Percentiles rank a stretch among this genome's conserved stretches.
These are phyloP conservation scores for Caenorhabditis sp. DNA, from an alignment of 2,888 invertebrate genomes.

Conservation along the genomic window DNA sequence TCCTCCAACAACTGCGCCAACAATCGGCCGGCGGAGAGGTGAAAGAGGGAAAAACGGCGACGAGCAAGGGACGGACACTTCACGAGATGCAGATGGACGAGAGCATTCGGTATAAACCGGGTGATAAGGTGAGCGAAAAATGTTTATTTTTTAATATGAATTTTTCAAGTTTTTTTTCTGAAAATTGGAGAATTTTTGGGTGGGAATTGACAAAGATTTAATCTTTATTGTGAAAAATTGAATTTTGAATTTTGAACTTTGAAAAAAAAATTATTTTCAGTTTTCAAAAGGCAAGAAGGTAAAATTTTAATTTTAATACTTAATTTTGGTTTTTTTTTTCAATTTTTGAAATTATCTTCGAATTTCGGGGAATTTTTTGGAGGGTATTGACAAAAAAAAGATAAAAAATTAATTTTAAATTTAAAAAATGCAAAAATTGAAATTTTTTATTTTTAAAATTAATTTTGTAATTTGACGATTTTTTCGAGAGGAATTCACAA, in stretches of 20 bases:
- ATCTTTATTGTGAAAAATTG: background rate
- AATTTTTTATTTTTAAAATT: background rate
- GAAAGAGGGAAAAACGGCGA: conserved; percentile 51
- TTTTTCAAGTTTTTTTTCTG: too few relatives aligned
- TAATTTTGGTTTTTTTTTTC: background rate
- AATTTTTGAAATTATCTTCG: too few relatives aligned
- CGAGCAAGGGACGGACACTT: conserved; percentile 81
- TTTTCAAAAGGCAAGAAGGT: background rate
- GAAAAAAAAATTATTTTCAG: background rate
- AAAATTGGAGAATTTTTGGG: background rate
- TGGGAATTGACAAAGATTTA: background rate
- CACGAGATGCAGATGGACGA: conserved; percentile 89
- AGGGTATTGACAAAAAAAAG: background rate
- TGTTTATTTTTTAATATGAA: too few relatives aligned
- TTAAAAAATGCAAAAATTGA: background rate
- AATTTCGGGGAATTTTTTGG: background rate
- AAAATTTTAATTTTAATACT: background rate
- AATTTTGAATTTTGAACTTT: too few relatives aligned
- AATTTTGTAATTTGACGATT: background rate
- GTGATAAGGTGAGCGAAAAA: conserved; percentile 68
- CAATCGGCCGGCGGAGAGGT: conserved; percentile 70
- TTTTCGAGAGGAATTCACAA: too few relatives aligned
- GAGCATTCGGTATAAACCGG: conserved; percentile 93
- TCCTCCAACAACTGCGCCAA: conserved; percentile 91
- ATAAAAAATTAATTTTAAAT: too few relatives aligned